Conservation (phyloP, 1,140 invertebrate genomes). For the Drosophila neocordata region DNA sequence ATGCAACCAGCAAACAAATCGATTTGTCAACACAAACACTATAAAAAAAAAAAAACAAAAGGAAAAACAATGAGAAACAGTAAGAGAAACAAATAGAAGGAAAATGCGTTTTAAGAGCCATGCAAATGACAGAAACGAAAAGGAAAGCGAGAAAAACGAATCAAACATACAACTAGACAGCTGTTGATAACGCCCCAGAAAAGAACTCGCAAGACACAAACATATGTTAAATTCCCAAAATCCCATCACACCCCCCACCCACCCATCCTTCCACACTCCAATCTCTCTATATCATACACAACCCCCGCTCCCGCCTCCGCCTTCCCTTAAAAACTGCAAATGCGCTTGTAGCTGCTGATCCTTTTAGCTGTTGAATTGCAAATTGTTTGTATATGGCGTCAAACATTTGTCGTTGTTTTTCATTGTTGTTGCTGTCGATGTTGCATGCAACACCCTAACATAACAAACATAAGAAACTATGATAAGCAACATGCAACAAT, state of each 20-base stretch:
- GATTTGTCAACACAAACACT: conserved; percentile 45
- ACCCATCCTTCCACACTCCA: background rate
- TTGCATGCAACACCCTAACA: background rate
- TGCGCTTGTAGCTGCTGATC: conserved; percentile 79
- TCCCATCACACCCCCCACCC: conserved; percentile 25
- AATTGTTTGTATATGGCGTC: conserved; percentile 76
- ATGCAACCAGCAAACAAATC: conserved; percentile 47
- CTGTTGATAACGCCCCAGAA: conserved; percentile 56
- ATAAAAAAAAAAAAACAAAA: background rate
- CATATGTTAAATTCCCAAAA: conserved; percentile 51
- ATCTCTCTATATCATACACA: no score
- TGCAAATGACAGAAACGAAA: conserved; percentile 43
- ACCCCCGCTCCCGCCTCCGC: background rate
- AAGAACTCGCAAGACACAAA: conserved; percentile 39
- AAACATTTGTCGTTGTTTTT: conserved; percentile 62
- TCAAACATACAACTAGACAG: conserved; percentile 56
- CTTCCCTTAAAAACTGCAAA: conserved; percentile 32
- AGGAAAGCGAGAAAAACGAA: conserved; percentile 19
- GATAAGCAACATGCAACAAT: background rate
- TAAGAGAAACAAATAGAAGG: background rate
- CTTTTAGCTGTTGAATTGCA: conserved; percentile 80
- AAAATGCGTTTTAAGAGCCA: conserved; percentile 60
- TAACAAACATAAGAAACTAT: background rate
- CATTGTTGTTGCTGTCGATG: conserved; percentile 15
- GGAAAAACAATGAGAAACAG: background rate